Conservation (phyloP, 2,797 vertebrate species). For the Apogon hyalosoma region DNA sequence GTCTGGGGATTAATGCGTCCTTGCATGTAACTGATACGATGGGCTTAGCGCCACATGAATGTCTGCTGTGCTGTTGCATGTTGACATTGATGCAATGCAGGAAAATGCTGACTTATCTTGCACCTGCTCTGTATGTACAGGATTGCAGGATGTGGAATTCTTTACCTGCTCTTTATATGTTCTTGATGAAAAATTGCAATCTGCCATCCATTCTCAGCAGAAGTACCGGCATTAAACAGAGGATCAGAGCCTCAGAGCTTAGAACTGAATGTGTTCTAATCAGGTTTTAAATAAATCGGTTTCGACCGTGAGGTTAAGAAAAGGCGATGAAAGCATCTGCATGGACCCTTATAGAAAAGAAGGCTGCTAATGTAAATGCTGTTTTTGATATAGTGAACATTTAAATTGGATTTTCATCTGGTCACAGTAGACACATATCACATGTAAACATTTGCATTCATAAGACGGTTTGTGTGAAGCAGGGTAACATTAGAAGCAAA, state of each 20-base stretch:
- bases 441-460: conserved; percentile 19
- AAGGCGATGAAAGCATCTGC: conserved; percentile 23
- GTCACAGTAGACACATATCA: background rate
- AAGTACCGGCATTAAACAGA: conserved; percentile 11
- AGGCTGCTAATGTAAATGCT: conserved; percentile 20
- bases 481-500: conserved; percentile 1
- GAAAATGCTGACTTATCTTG: conserved; percentile 51
- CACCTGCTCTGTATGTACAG: conserved; percentile 35
- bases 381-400: background rate
- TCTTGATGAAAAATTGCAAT: conserved; percentile 46
- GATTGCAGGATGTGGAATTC: conserved; percentile 38
- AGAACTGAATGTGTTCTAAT: conserved; percentile 29
- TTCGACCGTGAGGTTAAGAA: conserved; percentile 11
- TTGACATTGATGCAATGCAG: conserved; percentile 45
- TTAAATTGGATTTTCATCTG: conserved; percentile 14
- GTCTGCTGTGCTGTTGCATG: conserved; percentile 32
- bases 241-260: conserved; percentile 38
- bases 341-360: conserved; percentile 4
- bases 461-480: conserved; percentile 16
- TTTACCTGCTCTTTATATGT: conserved; percentile 36
- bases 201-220: conserved; percentile 22
- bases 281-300: conserved; percentile 17
- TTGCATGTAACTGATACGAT: conserved; percentile 53
- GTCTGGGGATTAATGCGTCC: conserved; percentile 61
- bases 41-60: conserved; percentile 63